A percentile compares a stretch with the other conserved stretches of the same genome.
Conservation (phyloP, 2,797 vertebrate species). For the Eulemur coronatus region DNA sequence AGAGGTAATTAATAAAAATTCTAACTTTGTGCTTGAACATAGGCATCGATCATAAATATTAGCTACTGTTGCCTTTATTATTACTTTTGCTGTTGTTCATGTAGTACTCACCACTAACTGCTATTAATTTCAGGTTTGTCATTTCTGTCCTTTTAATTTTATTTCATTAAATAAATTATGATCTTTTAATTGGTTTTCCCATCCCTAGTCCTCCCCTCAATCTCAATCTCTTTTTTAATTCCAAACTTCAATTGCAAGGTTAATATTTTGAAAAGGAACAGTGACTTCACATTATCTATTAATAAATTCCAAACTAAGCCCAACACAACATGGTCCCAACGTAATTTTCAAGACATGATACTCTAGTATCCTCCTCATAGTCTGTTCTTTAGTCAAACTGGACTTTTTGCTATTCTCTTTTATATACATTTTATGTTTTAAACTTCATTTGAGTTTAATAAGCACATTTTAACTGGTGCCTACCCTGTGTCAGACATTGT, state of each 20-base stretch:
- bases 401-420: not conserved
- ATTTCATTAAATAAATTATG: not conserved
- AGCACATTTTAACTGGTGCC: not conserved
- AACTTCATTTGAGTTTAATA: not conserved
- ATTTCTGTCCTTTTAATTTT: not conserved
- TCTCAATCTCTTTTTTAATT: not conserved
- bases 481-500: not conserved
- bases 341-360: not conserved
- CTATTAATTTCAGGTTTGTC: not conserved
- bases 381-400: not conserved
- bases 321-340: not conserved
- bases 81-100: not conserved
- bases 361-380: not conserved
- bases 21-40: not conserved
- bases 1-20: not conserved
- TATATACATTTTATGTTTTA: not conserved
- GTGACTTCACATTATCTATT: slow-evolving; percentile 23
- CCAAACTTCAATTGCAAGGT: not conserved
- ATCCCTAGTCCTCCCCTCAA: not conserved
- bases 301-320: slow-evolving; percentile 42
- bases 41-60: not conserved
- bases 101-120: not conserved
- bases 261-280: slow-evolving; percentile 1
- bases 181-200: not conserved
- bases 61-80: not conserved